phyloP scores from a whole-genome alignment of 2,113 vertebrate species.

The Baryphthengus martii region DNA sequence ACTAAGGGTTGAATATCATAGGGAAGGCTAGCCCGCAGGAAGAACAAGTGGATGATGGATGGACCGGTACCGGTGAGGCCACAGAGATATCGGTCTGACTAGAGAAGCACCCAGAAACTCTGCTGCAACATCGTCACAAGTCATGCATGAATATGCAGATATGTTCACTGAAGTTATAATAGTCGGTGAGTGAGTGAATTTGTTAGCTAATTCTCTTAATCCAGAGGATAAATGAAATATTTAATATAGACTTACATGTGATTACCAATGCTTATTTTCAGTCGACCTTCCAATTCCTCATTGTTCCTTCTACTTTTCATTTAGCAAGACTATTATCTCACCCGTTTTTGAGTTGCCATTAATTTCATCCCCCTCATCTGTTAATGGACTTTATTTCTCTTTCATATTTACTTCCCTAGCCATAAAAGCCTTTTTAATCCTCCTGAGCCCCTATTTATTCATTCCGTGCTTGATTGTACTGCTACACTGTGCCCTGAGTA shows the following conservation, averaged over 20 bases:
- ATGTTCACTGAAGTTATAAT: neutral
- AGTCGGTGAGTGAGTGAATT: neutral
- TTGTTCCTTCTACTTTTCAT: neutral
- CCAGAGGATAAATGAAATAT: neutral
- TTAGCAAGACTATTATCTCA: neutral
- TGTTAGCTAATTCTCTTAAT: neutral
- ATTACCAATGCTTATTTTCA: neutral
- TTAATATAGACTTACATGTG: neutral
- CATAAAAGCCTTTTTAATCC: constrained; percentile 14
- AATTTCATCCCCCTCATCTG: neutral
- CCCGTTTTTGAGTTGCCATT: neutral
- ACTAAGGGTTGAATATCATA: neutral
- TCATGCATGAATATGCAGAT: neutral
- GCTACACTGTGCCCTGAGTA: neutral
- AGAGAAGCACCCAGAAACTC: neutral
- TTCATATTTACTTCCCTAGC: neutral
- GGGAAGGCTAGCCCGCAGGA: neutral
- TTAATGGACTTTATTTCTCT: constrained; percentile 10
- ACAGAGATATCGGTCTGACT: neutral
- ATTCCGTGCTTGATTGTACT: neutral
- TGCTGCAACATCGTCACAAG: neutral
- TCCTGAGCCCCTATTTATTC: neutral
- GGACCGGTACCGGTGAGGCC: neutral
- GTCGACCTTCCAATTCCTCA: neutral
- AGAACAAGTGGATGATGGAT: neutral